phyloP scores from a whole-genome alignment of 2,113 vertebrate genomes.

The Thunnus maccoyii region DNA sequence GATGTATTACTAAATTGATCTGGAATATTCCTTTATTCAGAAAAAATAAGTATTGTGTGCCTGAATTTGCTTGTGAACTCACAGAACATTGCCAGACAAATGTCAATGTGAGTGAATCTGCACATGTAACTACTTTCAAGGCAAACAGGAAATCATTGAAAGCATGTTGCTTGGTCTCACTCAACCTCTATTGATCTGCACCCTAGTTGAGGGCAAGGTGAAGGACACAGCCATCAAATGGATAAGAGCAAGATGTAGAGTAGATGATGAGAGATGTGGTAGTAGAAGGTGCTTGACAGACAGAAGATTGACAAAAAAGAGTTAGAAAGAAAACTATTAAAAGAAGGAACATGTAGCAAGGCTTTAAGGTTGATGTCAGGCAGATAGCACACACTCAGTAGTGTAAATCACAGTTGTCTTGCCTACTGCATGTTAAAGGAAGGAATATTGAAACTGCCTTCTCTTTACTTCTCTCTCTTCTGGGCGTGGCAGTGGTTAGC shows the following conservation, averaged over 20 bases:
- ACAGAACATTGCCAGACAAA: slow-evolving; percentile 5
- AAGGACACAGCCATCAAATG: slow-evolving; percentile 67
- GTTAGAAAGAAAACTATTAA: background rate
- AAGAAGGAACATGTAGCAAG: background rate
- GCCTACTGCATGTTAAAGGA: background rate
- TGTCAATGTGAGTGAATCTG: slow-evolving; percentile 17
- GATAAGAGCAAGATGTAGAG: slow-evolving; percentile 38
- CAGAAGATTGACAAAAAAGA: background rate
- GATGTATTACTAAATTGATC: slow-evolving; percentile 15
- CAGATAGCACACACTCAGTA: background rate
- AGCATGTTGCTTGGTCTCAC: slow-evolving; percentile 50
- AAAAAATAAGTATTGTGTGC: background rate
- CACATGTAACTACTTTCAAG: slow-evolving; percentile 46
- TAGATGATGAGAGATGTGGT: slow-evolving; percentile 45
- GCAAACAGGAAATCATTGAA: slow-evolving; percentile 53
- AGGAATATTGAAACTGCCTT: slow-evolving; percentile 8
- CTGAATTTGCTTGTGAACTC: slow-evolving; percentile 4
- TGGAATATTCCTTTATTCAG: background rate
- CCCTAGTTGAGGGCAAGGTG: slow-evolving; percentile 59
- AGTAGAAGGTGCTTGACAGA: background rate
- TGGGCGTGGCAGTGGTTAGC: no score
- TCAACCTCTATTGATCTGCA: slow-evolving; percentile 71
- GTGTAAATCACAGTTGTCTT: background rate
- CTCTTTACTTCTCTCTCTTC: background rate
- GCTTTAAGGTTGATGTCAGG: background rate